Conservation (phyloP, 2,113 vertebrate genomes). For the Symphodus melops region DNA sequence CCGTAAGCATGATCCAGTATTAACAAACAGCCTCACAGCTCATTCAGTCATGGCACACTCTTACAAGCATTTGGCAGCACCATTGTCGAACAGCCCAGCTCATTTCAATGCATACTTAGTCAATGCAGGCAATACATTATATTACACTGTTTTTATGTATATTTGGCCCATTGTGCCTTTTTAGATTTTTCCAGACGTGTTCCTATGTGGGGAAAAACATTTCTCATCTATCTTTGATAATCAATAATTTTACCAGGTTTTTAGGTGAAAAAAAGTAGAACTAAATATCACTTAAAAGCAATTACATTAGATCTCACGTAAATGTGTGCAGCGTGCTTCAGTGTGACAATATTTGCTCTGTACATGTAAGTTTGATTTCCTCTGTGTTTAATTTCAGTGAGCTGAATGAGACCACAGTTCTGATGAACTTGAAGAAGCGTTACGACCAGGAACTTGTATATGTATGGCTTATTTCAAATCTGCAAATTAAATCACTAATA, state of each 20-base stretch:
- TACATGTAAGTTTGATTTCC: conserved; percentile 34
- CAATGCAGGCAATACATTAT: not conserved
- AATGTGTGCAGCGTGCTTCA: conserved; percentile 15
- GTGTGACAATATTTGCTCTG: conserved; percentile 33
- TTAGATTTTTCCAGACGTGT: not conserved
- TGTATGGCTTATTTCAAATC: conserved; percentile 77
- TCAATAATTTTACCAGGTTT: not conserved
- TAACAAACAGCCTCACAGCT: conserved; percentile 25
- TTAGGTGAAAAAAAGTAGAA: not conserved
- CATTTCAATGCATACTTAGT: conserved; percentile 14
- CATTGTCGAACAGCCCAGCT: conserved; percentile 6
- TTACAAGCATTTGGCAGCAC: conserved; percentile 16
- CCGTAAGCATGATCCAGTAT: conserved; percentile 86
- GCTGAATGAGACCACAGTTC: conserved; percentile 90
- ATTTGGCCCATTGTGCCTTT: not conserved
- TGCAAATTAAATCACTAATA: conserved; percentile 44
- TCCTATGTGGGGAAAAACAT: not conserved
- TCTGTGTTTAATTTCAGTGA: conserved; percentile 84
- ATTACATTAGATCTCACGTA: conserved; percentile 33
- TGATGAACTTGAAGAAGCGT: conserved; percentile 92
- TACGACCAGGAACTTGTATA: conserved; percentile 92
- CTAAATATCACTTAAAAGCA: conserved; percentile 32
- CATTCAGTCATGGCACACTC: conserved; percentile 22
- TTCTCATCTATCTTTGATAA: conserved; percentile 8
- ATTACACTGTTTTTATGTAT: not conserved